These are phyloP conservation scores for Ophion ventricosus DNA, from an alignment of 2,888 invertebrate genomes.

Conservation along the genomic window DNA sequence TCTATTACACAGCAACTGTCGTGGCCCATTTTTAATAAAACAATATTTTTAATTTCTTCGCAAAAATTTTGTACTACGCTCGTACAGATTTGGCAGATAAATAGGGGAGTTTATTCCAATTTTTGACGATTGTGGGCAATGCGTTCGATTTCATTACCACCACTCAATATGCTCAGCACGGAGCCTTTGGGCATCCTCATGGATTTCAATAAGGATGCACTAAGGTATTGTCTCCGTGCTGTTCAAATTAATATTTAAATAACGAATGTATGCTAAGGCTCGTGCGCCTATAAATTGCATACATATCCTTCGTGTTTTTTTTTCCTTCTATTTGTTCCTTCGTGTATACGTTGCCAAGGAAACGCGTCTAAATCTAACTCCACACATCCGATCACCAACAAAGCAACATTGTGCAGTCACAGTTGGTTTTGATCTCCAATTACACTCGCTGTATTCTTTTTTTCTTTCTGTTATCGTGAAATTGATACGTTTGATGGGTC, in stretches of 20 bases:
- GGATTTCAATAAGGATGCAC: too few relatives aligned
- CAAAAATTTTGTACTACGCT: too few relatives aligned
- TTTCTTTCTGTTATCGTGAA: not conserved
- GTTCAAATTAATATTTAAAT: constrained; percentile 18
- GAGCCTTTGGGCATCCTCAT: constrained; percentile 58
- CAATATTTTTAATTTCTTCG: too few relatives aligned
- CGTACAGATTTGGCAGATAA: too few relatives aligned
- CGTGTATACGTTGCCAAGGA: constrained; percentile 3
- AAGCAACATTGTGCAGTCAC: not conserved
- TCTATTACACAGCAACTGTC: too few relatives aligned
- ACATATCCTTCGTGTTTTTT: constrained; percentile 16
- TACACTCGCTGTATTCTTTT: not conserved
- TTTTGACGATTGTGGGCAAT: too few relatives aligned
- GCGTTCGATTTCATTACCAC: too few relatives aligned
- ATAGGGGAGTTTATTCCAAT: too few relatives aligned
- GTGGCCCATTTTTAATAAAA: too few relatives aligned
- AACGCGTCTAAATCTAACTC: constrained; percentile 27
- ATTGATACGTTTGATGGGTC: not conserved
- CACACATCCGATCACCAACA: not conserved
- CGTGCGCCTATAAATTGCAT: constrained; percentile 39
- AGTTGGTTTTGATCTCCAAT: constrained; percentile 3
- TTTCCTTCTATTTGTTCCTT: constrained; percentile 17
- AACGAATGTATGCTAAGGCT: constrained; percentile 51
- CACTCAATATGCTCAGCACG: too few relatives aligned
- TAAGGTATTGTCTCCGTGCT: too few relatives aligned